Evolutionary conservation across 2,113 vertebrate genomes (phyloP).

Genomic region (Chionomys nivalis): DNA sequence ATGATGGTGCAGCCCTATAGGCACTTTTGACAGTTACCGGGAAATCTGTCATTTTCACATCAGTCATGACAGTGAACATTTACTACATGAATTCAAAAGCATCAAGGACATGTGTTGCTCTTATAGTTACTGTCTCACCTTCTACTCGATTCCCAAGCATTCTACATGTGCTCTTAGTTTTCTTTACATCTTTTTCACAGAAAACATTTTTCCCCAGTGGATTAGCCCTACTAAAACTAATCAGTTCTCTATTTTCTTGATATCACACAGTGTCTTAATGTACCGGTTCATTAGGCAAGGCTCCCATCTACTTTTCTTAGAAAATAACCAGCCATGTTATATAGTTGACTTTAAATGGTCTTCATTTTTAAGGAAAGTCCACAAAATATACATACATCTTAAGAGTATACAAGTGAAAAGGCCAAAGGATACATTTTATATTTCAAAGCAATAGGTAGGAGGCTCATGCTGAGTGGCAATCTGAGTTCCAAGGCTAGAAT

Average conservation of each 20-base stretch:
- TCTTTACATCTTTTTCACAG: not conserved
- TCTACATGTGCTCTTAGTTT: not conserved
- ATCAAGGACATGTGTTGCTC: not conserved
- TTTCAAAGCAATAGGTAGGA: not conserved
- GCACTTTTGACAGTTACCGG: conserved; percentile 47
- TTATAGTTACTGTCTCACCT: not conserved
- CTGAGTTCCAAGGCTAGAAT: not conserved
- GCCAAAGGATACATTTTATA: not conserved
- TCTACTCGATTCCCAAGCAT: not conserved
- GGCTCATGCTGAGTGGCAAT: not conserved
- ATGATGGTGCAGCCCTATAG: conserved; percentile 47
- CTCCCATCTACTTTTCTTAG: not conserved
- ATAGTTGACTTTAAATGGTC: not conserved
- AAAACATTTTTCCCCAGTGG: not conserved
- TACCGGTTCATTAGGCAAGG: not conserved
- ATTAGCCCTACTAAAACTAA: not conserved
- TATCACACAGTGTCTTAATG: conserved; percentile 1
- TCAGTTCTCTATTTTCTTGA: not conserved
- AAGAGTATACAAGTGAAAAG: not conserved
- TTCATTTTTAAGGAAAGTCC: not conserved
- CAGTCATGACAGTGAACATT: conserved; percentile 38
- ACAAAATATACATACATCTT: not conserved
- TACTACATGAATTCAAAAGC: not conserved
- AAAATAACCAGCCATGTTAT: not conserved
- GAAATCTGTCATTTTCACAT: conserved; percentile 69